phyloP scores from a whole-genome alignment of 2,888 invertebrate genomes.

The Nymphalis c-album region DNA sequence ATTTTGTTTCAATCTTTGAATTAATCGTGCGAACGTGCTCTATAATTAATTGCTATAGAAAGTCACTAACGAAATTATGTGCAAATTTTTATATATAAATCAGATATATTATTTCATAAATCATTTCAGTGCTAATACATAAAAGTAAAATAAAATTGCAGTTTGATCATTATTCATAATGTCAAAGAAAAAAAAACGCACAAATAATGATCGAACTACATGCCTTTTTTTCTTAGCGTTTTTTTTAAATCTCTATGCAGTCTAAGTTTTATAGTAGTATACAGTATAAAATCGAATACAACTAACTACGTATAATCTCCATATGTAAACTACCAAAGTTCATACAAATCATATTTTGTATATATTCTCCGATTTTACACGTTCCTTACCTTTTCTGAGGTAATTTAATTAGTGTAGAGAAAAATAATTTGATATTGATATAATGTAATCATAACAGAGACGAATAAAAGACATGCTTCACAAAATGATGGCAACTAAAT shows the following conservation, averaged over 20 bases:
- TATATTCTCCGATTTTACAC: neutral
- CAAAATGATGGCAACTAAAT: conserved; percentile 20
- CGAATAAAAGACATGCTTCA: conserved; percentile 27
- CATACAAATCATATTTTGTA: conserved; percentile 3
- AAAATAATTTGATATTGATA: neutral
- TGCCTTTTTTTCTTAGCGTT: neutral
- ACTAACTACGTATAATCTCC: conserved; percentile 6
- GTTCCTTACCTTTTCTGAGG: conserved; percentile 17
- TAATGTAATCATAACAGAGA: conserved; percentile 8
- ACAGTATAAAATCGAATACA: conserved; percentile 3
- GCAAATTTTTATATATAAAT: conserved; percentile 2
- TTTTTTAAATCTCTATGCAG: neutral
- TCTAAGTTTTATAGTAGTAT: conserved; percentile 10
- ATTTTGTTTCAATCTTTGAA: conserved; percentile 17
- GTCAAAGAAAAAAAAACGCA: neutral
- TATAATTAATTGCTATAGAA: conserved; percentile 28
- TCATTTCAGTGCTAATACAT: neutral
- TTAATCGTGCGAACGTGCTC: conserved; percentile 36
- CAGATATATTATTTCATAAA: neutral
- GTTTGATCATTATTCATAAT: neutral
- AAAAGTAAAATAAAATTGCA: neutral
- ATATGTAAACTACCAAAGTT: conserved; percentile 9
- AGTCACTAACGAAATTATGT: conserved; percentile 13
- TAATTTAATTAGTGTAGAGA: neutral
- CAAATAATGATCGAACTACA: conserved; percentile 11